A percentile compares a stretch with the other conserved stretches of the same genome.
These are phyloP conservation scores for Metalampra italica DNA, from an alignment of 2,888 invertebrate genomes.

Conservation along the genomic window DNA sequence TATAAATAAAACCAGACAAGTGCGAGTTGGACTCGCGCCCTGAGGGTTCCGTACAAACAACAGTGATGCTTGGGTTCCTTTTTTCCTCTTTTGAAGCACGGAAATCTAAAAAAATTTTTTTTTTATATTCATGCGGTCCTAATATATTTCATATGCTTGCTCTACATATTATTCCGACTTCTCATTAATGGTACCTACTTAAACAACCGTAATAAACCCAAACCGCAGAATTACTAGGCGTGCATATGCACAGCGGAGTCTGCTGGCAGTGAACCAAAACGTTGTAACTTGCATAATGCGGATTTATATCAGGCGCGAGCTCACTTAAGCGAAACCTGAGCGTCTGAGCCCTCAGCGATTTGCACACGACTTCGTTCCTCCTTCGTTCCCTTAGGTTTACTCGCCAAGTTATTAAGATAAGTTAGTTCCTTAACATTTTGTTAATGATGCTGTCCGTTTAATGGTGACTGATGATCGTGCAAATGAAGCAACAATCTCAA, in stretches of 20 bases:
- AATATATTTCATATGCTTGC: no score
- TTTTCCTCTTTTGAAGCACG: no score
- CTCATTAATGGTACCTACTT: not conserved
- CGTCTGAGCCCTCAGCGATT: conserved; percentile 58
- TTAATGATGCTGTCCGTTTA: conserved; percentile 3
- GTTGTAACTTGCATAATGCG: conserved; percentile 67
- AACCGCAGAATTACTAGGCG: conserved; percentile 24
- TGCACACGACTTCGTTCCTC: conserved; percentile 18
- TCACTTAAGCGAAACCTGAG: conserved; percentile 35
- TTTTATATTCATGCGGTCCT: no score
- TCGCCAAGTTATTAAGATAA: conserved; percentile 25
- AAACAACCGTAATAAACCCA: conserved; percentile 1
- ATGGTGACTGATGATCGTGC: conserved; percentile 4
- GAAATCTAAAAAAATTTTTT: no score
- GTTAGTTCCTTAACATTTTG: conserved; percentile 4
- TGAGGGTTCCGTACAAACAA: no score
- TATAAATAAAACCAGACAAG: no score
- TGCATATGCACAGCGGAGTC: conserved; percentile 34
- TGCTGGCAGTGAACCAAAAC: conserved; percentile 72
- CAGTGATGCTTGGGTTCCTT: no score
- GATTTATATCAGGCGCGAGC: conserved; percentile 59
- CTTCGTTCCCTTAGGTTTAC: conserved; percentile 2
- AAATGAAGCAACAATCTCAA: not conserved
- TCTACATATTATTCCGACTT: not conserved
- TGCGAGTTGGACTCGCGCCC: no score